phyloP scores from a whole-genome alignment of 2,113 vertebrate genomes.

The Hemicordylus capensis region DNA sequence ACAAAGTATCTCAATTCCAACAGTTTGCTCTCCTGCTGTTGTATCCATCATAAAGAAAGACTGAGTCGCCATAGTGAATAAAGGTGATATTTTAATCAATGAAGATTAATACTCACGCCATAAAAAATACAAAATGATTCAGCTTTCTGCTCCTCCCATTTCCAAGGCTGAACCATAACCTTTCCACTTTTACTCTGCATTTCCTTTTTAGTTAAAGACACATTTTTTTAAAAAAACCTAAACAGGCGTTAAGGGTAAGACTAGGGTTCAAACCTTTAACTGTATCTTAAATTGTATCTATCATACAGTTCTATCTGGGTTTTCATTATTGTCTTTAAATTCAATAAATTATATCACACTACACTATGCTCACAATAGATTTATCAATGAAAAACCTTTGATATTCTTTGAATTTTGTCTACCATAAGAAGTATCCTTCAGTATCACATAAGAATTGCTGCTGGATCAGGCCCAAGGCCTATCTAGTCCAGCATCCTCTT shows the following conservation, averaged over 20 bases:
- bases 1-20: conserved; percentile 74
- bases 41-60: conserved; percentile 72
- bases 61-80: conserved; percentile 65
- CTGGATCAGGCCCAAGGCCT: too few relatives aligned
- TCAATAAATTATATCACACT: neutral
- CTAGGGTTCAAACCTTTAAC: too few relatives aligned
- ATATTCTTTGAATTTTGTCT: neutral
- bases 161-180: conserved; percentile 66
- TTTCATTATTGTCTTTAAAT: conserved; percentile 14
- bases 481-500: too few relatives aligned
- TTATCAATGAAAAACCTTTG: neutral
- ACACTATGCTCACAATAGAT: neutral
- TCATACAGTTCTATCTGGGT: conserved; percentile 9
- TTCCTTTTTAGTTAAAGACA: conserved; percentile 72
- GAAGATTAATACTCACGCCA: conserved; percentile 62
- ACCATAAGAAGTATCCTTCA: neutral
- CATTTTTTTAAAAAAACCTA: conserved; percentile 62
- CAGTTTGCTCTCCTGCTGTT: conserved; percentile 76
- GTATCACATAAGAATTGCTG: too few relatives aligned
- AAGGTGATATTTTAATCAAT: conserved; percentile 75
- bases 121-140: conserved; percentile 70
- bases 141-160: conserved; percentile 69
- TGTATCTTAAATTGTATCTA: conserved; percentile 57
- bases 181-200: conserved; percentile 68
- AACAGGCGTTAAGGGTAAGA: conserved; percentile 53